Conservation (phyloP, 2,113 vertebrate genomes). For the Nycticorax nycticorax region DNA sequence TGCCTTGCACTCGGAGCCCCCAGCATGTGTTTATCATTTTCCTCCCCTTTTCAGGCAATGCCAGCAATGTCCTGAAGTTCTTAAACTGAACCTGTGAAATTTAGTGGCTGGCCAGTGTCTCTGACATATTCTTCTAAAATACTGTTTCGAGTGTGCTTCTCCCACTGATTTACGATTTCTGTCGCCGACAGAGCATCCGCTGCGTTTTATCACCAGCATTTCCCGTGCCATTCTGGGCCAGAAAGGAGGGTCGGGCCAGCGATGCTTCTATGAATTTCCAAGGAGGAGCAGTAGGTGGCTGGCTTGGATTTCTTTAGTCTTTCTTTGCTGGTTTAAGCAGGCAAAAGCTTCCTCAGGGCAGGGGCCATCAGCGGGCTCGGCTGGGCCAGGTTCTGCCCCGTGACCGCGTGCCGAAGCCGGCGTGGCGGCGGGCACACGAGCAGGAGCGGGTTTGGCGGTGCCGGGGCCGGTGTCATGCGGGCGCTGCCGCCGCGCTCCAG, state of each 20-base stretch:
- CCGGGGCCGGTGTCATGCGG: fast-evolving
- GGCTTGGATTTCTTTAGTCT: constrained; percentile 63
- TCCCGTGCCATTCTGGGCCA: background rate
- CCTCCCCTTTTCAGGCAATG: constrained; percentile 54
- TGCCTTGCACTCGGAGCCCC: background rate
- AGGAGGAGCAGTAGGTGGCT: constrained; percentile 65
- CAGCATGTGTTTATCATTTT: constrained; percentile 46
- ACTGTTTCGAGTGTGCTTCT: background rate
- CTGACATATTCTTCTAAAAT: constrained; percentile 17
- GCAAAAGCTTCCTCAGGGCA: background rate
- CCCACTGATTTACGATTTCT: background rate
- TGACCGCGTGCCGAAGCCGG: background rate
- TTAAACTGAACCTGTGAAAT: constrained; percentile 49
- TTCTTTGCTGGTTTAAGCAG: background rate
- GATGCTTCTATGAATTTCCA: constrained; percentile 49
- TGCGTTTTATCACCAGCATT: background rate
- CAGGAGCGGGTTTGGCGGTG: background rate
- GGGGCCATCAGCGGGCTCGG: background rate
- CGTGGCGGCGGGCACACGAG: fast-evolving
- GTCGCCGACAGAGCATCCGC: background rate
- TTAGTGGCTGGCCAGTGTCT: constrained; percentile 4
- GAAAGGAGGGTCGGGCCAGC: background rate
- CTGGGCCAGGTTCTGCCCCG: background rate
- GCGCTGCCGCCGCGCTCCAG: fast-evolving
- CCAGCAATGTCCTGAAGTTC: constrained; percentile 52